Conservation (phyloP, 2,888 invertebrate species). For the Thecocarcelia acutangulata region DNA sequence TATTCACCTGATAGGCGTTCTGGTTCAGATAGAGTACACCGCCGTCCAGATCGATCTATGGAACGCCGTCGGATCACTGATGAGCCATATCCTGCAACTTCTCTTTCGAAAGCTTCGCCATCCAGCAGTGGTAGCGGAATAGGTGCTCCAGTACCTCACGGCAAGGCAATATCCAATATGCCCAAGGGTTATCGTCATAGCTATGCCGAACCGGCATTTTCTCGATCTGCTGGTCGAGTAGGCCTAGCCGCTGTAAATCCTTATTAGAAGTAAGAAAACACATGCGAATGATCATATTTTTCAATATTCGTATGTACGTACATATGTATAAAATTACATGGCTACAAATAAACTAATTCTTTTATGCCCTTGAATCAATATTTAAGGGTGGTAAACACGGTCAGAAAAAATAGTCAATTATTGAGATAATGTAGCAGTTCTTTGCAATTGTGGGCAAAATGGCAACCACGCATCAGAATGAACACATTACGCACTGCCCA, state of each 20-base stretch:
- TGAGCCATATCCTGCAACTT: conserved; percentile 72
- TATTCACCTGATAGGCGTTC: conserved; percentile 70
- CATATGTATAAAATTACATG: background rate
- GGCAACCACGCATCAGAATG: no score
- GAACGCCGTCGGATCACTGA: conserved; percentile 67
- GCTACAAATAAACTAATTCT: no score
- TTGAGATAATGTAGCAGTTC: no score
- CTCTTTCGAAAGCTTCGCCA: conserved; percentile 73
- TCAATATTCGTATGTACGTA: conserved; percentile 32
- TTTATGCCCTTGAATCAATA: no score
- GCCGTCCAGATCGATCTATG: conserved; percentile 63
- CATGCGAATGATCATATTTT: conserved; percentile 12
- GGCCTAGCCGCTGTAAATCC: conserved; percentile 81
- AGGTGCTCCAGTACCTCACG: conserved; percentile 70
- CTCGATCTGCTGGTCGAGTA: conserved; percentile 79
- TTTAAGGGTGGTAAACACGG: no score
- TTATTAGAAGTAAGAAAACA: conserved; percentile 72
- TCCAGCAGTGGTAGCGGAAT: conserved; percentile 67
- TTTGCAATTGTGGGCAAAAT: no score
- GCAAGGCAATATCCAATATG: conserved; percentile 78
- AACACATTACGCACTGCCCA: no score
- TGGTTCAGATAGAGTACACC: conserved; percentile 50
- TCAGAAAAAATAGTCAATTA: no score
- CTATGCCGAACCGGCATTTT: conserved; percentile 81
- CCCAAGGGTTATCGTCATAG: conserved; percentile 81